A percentile compares a stretch with the other conserved stretches of the same genome.
Conservation (phyloP, 2,113 vertebrate species). For the Indri indri region DNA sequence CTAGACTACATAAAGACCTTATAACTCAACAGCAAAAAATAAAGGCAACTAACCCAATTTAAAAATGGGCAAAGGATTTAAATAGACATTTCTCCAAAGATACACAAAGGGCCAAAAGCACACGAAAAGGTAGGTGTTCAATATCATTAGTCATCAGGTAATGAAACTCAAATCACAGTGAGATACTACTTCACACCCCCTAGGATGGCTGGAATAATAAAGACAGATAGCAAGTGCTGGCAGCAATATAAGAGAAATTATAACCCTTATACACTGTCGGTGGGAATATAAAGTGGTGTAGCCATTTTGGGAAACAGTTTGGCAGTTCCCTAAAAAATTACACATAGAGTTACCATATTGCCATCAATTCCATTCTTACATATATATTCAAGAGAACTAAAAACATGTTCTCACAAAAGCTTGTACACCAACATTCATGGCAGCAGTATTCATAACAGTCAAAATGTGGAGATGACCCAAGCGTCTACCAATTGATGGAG, state of each 20-base stretch:
- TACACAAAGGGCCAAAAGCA: background rate
- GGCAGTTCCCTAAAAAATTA: background rate
- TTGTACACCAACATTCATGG: background rate
- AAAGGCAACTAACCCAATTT: background rate
- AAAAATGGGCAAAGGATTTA: background rate
- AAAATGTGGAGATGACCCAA: background rate
- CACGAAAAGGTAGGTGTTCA: background rate
- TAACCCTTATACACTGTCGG: background rate
- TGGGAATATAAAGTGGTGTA: background rate
- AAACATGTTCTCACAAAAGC: background rate
- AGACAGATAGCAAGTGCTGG: background rate
- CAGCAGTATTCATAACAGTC: background rate
- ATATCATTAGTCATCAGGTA: background rate
- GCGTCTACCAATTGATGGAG: background rate
- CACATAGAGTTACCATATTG: background rate
- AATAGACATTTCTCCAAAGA: background rate
- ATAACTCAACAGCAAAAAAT: background rate
- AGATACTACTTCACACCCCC: background rate
- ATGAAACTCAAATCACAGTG: background rate
- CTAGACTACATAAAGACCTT: background rate
- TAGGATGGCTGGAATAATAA: background rate
- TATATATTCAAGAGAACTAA: background rate
- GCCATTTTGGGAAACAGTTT: background rate
- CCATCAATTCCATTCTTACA: background rate
- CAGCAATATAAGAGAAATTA: background rate